phyloP scores from a whole-genome alignment of 2,888 invertebrate genomes.

The Eristalinus sepulchralis region DNA sequence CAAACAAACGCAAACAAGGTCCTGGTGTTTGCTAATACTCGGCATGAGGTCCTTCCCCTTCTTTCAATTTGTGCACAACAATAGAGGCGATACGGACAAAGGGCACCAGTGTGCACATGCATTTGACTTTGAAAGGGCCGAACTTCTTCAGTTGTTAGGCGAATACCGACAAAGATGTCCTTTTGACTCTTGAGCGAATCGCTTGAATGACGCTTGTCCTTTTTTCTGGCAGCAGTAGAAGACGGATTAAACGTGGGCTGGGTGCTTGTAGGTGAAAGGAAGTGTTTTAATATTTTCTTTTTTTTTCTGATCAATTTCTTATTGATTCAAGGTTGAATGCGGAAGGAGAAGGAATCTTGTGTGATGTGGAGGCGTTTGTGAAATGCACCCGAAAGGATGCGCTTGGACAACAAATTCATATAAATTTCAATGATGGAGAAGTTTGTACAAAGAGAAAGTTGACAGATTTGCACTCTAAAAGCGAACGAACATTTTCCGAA shows the following conservation, averaged over 20 bases:
- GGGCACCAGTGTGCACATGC: slow-evolving; percentile 3
- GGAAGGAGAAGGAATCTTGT: slow-evolving; percentile 4
- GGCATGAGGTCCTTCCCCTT: slow-evolving; percentile 67
- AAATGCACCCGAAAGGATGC: no score
- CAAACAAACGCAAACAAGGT: slow-evolving; percentile 66
- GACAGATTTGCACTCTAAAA: no score
- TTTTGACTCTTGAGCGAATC: slow-evolving; percentile 50
- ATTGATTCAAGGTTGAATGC: slow-evolving; percentile 53
- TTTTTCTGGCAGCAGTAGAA: slow-evolving; percentile 16
- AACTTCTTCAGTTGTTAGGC: slow-evolving; percentile 30
- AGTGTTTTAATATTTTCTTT: slow-evolving; percentile 44
- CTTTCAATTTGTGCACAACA: slow-evolving; percentile 40
- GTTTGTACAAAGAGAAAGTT: no score
- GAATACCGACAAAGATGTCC: slow-evolving; percentile 63
- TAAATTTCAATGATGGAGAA: no score
- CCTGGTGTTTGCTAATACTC: slow-evolving; percentile 67
- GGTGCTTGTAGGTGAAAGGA: slow-evolving; percentile 31
- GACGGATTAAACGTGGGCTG: background rate
- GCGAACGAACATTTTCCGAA: no score
- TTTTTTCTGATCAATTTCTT: slow-evolving; percentile 33
- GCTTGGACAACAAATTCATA: no score
- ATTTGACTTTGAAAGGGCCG: slow-evolving; percentile 53
- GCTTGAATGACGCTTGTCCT: slow-evolving; percentile 31
- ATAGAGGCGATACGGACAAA: slow-evolving; percentile 42
- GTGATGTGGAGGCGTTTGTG: slow-evolving; percentile 3